Evolutionary conservation across 2,113 vertebrate genomes (phyloP), one percentile per base, ranked within the genome.

Genomic region (Ctenodactylus gundi): DNA sequence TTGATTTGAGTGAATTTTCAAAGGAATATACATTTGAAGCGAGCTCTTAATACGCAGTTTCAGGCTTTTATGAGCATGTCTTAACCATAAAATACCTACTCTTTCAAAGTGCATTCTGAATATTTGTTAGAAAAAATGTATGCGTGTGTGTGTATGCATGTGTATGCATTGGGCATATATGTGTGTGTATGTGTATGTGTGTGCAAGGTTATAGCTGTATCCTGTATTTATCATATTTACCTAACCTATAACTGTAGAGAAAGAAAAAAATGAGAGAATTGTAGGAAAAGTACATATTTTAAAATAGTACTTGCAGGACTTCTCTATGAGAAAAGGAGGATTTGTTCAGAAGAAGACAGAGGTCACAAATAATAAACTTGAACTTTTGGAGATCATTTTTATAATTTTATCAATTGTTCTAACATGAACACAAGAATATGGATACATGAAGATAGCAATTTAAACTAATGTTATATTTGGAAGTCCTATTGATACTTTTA

Each of bases 1-100:
- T 84, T 86, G 70, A 89, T 86, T 80, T 39, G 29, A 65, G n/a
- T 77, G 4, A 65, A 77, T 89, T 94, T 91, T 77, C 46, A 94
- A 62, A 84, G 23, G 13, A 46, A 51, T n/a, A 39, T 70, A 12
- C 67, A 20, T 12, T 87, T 25, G 12, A 29, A 23, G 25, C 36
- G 17, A 88, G 31, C 12, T 57, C 8, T 87, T 25, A 73, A 3
- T 86, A 44, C 80, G 80, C 55, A 86, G 15, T 18, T 89, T 11
- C 9, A 84, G 68, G 23, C 5, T 68, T 76, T 70, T 91, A 51
- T 73, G 31, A 91, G 29, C 91, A 17, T 23, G 73, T 91, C 13
- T 44, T 67, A 62, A 72, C 21, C 72, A 89, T 62, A 93, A 92
- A 95, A 57, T 67, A 36, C 6, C 9, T 87, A 4, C 3, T 55